Base-by-base conservation (phyloP, 2,888 invertebrate species). In the Idaea biselata region DNA sequence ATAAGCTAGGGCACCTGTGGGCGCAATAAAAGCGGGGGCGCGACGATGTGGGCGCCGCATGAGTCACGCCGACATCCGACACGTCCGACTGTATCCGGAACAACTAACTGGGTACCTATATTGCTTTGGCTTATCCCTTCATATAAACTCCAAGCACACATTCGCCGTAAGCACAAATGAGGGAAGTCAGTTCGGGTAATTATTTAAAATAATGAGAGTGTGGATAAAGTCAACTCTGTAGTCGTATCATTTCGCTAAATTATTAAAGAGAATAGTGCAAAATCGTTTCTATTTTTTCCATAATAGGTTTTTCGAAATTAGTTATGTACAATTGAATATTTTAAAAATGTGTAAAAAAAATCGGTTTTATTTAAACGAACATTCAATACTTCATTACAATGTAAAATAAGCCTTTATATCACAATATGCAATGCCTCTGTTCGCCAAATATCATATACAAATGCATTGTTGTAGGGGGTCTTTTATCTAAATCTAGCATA, bases 21-120 rank as follows among this genome's bases (percentile, higher is more conserved):
- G 73, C 73, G 76, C 71, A 68, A 68, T 64, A 14, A 18, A 17
- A 75, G 64, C 64, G 70, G 72, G 74, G 73, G 72, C 74, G 73
- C 67, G 62, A 70, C 72, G 78, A 81, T 81, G 89, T 87, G 88
- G 87, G 84, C 84, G 86, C 89, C 84, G 83, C 84, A 84, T 91
- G 93, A 92, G 83, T 93, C 93, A 93, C 88, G 86, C 87, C 88
- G 92, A 93, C 91, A 93, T 93, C 93, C 93, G 93, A 93, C 93
- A 93, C 91, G 91, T 91, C 89, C 91, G 87, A 89, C 89, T 87
- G 89, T 91, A 91, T 91, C 91, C 92, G 91, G 92, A 92, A 91
- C 89, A 84, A 89, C 89, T 91, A 90, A 89, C 88, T 87, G 87
- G 87, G 82, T 81, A 80, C 84, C 85, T 25, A 25, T 25, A 86